Base-by-base conservation (phyloP, 2,888 invertebrate genomes). In the Andrena praecox region DNA sequence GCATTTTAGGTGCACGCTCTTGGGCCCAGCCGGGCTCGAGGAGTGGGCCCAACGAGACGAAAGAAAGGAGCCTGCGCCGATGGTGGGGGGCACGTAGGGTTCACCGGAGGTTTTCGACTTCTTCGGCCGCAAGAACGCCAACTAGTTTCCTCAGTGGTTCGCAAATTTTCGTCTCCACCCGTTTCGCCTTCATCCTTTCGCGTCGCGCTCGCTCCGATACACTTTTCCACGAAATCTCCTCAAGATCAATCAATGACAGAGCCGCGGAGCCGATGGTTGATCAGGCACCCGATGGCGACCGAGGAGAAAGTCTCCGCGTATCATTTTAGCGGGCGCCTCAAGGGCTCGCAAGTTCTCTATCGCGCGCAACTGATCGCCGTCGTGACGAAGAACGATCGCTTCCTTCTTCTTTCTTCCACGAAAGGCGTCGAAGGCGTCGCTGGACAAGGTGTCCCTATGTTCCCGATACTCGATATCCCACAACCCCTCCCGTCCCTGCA, bases 81-180 rank as follows among this genome's bases (percentile, higher is more conserved):
- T 88, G 80, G 93, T 93, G 93, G 94, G 93, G 93, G 94, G 94
- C 92, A 94, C 92, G 93, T 93, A 94, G 93, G 93, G 94, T 94
- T 94, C 93, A 94, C 92, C 90, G 90, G 93, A 94, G 94, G 93
- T 94, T 94, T 93, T 94, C 94, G 93, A 94, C 94, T 94, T 92
- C 92, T 92, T 90, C 89, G 91, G 88, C 91, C 89, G 86, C 87
- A 89, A 89, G 89, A 90, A 89, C 90, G 90, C 88, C 90, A 90
- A 92, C 93, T 93, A 93, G 93, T 93, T 93, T 91, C 91, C 80
- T 79, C 92, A 93, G 93, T 93, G 93, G 93, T 93, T 93, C 93
- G 90, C 93, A 93, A 93, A 91, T 92, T 92, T 90, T 83, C 69
- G 70, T 67, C 82, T 73, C 42, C 48, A 8, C 42, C 73, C 31